These are phyloP conservation scores for Acanthornis magna DNA, from an alignment of 2,797 vertebrate genomes.

Conservation along the genomic window DNA sequence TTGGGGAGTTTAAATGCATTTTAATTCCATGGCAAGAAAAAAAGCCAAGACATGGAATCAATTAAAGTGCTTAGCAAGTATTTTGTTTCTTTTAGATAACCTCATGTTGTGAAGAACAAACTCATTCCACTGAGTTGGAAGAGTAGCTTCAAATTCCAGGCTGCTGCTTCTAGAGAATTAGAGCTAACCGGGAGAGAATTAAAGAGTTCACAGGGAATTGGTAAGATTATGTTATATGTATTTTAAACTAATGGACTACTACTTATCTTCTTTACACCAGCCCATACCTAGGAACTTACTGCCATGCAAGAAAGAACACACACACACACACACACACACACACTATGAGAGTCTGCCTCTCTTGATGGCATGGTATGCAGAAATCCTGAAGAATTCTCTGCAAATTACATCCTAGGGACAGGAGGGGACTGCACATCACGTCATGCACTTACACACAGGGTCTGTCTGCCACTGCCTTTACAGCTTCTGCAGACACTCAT, in stretches of 20 bases:
- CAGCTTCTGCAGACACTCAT: accelerated
- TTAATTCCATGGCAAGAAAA: background rate
- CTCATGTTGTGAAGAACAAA: background rate
- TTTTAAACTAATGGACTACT: background rate
- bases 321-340: background rate
- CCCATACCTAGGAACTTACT: background rate
- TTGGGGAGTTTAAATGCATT: background rate
- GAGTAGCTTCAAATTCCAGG: background rate
- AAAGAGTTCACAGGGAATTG: background rate
- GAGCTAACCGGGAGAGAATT: background rate
- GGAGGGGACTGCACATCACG: background rate
- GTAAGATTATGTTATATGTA: background rate
- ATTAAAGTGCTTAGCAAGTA: background rate
- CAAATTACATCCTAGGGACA: background rate
- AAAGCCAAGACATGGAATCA: background rate
- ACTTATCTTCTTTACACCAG: background rate
- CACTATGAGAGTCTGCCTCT: accelerated
- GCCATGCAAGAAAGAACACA: background rate
- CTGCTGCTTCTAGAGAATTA: background rate
- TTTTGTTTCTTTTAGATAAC: background rate
- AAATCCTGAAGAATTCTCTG: background rate
- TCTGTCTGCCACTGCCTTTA: background rate
- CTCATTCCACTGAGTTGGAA: background rate
- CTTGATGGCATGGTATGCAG: background rate
- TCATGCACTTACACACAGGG: background rate